Base-by-base conservation (phyloP, 2,888 invertebrate species). In the Entomobrya multifasciata region DNA sequence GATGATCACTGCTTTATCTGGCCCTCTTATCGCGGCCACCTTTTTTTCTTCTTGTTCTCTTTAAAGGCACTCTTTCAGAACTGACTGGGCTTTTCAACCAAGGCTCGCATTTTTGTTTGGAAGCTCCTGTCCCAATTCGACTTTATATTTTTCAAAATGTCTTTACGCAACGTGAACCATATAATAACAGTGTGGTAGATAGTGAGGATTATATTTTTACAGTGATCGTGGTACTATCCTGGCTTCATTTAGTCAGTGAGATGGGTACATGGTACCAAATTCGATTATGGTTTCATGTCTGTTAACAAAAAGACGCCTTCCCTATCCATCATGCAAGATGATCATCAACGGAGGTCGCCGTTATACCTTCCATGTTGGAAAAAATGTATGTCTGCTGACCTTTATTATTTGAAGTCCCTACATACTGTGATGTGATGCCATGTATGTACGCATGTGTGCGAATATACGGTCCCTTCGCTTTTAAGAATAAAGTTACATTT, bases 41-140 rank as follows among this genome's bases (percentile, higher is more conserved):
- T 36, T 36, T n/a, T n/a, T n/a, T n/a, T n/a, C 25, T 22, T 27
- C 60, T 27, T 60, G 1, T 30, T 30, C 67, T 67, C 17, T 6
- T 41, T 41, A 36, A 67, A 67, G 15, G 67, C 41, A 41, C 36
- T 44, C 41, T 41, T 36, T 67, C 25, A 47, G 5, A 49, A 83
- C 83, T 83, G 83, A 62, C 20, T 47, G 36, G 1, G 0, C 15
- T 49, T 13, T 76, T 1, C 30, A 44, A 41, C 52, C 11, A 49
- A 49, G 27, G 27, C 30, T 49, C 41, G 22, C 30, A n/a, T 49
- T 83, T 83, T 83, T 62, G 62, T 76, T 76, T 36, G 57, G 60
- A 47, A 65, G 62, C 41, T 15, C 57, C 57, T 83, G 83, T 76
- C 83, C 83, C 76, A 76, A 41, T 76, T 83, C 44, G 52, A 30